A percentile compares a stretch with the other conserved stretches of the same genome.
phyloP scores from a whole-genome alignment of 1,140 invertebrate genomes.

The Anastrepha obliqua region DNA sequence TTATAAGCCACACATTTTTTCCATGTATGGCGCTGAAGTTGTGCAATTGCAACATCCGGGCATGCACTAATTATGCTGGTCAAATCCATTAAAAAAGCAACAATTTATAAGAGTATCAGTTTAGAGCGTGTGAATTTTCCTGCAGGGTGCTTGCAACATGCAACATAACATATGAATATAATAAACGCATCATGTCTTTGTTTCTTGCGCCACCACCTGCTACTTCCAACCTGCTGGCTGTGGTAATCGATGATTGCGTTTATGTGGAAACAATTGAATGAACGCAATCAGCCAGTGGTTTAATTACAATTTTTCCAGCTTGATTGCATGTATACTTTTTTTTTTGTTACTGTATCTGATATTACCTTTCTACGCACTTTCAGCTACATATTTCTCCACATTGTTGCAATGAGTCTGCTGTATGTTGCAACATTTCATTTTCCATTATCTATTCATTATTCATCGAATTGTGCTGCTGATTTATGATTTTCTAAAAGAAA shows the following conservation, averaged over 20 bases:
- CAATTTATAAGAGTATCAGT: too few species aligned
- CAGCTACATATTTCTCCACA: neutral
- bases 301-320: slow-evolving; percentile 34
- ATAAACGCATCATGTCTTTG: too few species aligned
- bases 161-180: too few species aligned
- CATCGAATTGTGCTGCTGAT: slow-evolving; percentile 15
- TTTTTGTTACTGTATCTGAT: neutral
- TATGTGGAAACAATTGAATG: neutral
- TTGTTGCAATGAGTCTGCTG: neutral
- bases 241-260: neutral
- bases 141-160: too few species aligned
- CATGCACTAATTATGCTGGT: too few species aligned
- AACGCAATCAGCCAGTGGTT: slow-evolving; percentile 11
- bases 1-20: too few species aligned
- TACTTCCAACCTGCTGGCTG: neutral
- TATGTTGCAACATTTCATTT: slow-evolving; percentile 22
- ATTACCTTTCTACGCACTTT: slow-evolving; percentile 16
- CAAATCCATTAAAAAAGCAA: too few species aligned
- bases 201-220: neutral
- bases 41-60: too few species aligned
- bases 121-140: too few species aligned
- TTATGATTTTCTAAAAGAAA: neutral
- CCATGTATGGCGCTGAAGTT: too few species aligned
- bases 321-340: neutral
- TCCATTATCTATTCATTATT: slow-evolving; percentile 14